Percentiles rank a stretch among this genome's conserved stretches.
Conservation (phyloP, 2,113 vertebrate genomes). For the Cardinalis cardinalis region DNA sequence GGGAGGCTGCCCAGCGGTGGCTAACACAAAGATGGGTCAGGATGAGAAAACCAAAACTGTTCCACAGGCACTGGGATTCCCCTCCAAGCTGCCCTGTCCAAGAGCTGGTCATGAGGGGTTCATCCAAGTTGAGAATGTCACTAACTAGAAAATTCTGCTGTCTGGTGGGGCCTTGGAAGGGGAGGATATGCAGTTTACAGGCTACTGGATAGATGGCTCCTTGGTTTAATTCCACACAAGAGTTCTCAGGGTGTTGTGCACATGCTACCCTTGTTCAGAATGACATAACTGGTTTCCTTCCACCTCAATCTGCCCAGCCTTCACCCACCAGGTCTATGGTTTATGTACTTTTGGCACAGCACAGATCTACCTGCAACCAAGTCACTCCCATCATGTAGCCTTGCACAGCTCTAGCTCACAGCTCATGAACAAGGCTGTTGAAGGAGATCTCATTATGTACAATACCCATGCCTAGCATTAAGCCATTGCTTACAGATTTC, state of each 20-base stretch:
- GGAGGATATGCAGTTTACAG: neutral
- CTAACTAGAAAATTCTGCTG: neutral
- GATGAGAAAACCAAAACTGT: neutral
- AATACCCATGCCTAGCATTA: neutral
- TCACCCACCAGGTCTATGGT: neutral
- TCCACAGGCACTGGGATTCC: neutral
- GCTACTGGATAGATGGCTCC: neutral
- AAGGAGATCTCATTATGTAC: neutral
- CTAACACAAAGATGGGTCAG: neutral
- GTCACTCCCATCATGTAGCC: neutral
- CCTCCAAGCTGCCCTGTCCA: neutral
- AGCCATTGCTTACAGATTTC: neutral
- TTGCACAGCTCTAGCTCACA: neutral
- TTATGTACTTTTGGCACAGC: neutral
- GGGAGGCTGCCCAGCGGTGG: neutral
- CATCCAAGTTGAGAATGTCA: neutral
- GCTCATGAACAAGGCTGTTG: neutral
- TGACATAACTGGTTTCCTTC: neutral
- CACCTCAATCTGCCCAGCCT: neutral
- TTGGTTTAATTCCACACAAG: neutral
- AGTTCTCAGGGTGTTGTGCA: neutral
- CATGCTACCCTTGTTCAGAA: neutral
- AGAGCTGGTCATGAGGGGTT: neutral
- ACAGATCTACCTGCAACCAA: neutral
- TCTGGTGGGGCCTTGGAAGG: neutral